Evolutionary conservation across 2,113 vertebrate species (phyloP), one percentile per base, ranked within the genome.

Genomic region (Hippocampus guttulatus): DNA sequence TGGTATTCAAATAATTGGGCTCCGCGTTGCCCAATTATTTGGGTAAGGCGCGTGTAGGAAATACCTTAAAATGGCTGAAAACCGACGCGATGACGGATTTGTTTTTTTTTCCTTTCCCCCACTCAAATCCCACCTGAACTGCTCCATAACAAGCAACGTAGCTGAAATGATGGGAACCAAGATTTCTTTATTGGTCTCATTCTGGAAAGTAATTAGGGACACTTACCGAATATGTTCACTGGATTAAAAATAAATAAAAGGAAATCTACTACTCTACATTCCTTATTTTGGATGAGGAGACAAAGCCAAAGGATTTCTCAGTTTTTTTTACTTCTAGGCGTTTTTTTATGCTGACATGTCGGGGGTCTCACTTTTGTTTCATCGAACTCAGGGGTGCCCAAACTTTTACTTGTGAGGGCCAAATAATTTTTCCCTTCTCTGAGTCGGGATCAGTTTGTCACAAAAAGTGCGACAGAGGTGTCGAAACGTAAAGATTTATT

Each of bases 61-160:
- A 85, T 30, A 67, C 75, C 60, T 77, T 70, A 38, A 38, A 25
- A 58, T 73, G 71, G 67, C 70, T 71, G 66, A 69, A 41, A 80
- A 60, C 12, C 40, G 41, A 41, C 16, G 21, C 41, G 52, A 12
- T 70, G 2, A 57, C 63, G 11, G 41, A 43, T 43, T 43, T 77
- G 43, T 70, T 68, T 62, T 58, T 75, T 58, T 75, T 11, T 2
- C 69, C 76, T 78, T 64, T 74, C 77, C 47, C 47, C 15, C 47
- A 74, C 74, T 77, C 70, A 73, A 47, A 68, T 49, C 60, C 30
- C 1, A n/a, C 25, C 60, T 75, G 68, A 51, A 33, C 30, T 33
- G 30, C 30, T 33, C 30, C 30, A 33, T 3, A 3, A 54, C 73
- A 47, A 30, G 40, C 63, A 76, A 75, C 66, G 30, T 60, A 73